A percentile compares a stretch with the other conserved stretches of the same genome.
Evolutionary conservation across 2,113 vertebrate genomes (phyloP).

Genomic region (Orycteropus afer): DNA sequence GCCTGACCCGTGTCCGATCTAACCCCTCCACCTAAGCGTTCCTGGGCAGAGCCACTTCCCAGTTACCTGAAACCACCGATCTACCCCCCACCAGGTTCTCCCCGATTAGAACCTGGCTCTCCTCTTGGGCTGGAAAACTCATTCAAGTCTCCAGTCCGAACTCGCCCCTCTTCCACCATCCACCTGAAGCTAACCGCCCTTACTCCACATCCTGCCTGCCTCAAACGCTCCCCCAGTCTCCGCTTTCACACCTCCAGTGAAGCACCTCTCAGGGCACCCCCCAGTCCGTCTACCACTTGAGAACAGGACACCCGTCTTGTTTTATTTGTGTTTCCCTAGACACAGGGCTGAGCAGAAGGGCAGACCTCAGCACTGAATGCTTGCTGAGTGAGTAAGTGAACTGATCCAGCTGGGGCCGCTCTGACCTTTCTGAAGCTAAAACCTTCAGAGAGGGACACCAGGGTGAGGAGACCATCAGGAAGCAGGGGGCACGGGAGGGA

Average conservation of each 20-base stretch:
- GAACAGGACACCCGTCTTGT: background rate
- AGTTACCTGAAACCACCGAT: background rate
- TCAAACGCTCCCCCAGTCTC: background rate
- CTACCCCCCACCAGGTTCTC: background rate
- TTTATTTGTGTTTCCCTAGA: background rate
- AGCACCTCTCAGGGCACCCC: background rate
- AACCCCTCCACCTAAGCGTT: background rate
- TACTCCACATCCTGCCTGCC: background rate
- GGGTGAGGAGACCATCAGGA: too few species aligned
- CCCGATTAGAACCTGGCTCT: constrained; percentile 1
- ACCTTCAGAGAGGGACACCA: too few species aligned
- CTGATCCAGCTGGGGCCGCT: background rate
- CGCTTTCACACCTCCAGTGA: background rate
- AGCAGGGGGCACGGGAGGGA: too few species aligned
- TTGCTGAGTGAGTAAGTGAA: background rate
- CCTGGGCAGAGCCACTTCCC: background rate
- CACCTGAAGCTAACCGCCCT: background rate
- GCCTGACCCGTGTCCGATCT: background rate
- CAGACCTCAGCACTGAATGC: background rate
- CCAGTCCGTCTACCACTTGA: constrained; percentile 4
- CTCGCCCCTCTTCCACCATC: background rate
- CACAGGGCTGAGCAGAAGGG: background rate
- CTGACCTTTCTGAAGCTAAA: constrained; percentile 34
- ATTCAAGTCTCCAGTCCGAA: background rate
- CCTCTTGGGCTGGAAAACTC: background rate